Evolutionary conservation across 2,113 vertebrate species (phyloP).

Genomic region (Amblyornis subalaris): DNA sequence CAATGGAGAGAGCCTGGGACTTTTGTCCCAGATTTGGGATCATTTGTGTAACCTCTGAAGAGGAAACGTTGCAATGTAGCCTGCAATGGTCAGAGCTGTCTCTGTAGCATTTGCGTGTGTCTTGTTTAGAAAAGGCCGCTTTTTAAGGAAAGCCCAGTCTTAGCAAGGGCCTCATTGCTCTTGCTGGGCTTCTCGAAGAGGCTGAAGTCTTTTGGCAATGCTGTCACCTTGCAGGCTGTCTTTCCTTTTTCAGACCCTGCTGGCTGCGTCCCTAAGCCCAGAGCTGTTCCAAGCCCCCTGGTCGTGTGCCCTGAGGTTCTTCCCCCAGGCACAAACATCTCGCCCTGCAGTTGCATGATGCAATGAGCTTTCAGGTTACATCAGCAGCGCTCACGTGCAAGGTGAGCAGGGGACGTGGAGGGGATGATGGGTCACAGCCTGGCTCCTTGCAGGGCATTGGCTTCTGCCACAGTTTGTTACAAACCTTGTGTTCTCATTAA

Average conservation of each 20-base stretch:
- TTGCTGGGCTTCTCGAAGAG: not conserved
- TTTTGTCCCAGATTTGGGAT: not conserved
- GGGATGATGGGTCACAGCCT: not conserved
- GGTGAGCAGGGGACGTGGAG: not conserved
- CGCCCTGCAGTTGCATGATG: not conserved
- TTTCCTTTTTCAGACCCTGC: not conserved
- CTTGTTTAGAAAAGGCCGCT: not conserved
- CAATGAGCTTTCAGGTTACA: conserved; percentile 26
- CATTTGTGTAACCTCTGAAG: not conserved
- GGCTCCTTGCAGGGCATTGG: not conserved
- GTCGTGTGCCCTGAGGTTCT: not conserved
- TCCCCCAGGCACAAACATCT: not conserved
- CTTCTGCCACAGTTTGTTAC: not conserved
- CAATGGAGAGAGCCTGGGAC: not conserved
- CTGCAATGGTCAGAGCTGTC: not conserved
- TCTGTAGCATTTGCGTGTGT: not conserved
- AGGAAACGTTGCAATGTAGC: not conserved
- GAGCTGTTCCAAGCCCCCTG: not conserved
- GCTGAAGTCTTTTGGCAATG: not conserved
- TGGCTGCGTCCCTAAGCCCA: not conserved
- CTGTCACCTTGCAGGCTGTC: not conserved
- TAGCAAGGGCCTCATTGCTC: not conserved
- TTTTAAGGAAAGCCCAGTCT: not conserved
- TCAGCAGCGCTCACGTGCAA: not conserved
- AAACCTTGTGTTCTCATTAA: not conserved